Conservation (phyloP, 2,113 vertebrate genomes). For the Prionailurus viverrinus region DNA sequence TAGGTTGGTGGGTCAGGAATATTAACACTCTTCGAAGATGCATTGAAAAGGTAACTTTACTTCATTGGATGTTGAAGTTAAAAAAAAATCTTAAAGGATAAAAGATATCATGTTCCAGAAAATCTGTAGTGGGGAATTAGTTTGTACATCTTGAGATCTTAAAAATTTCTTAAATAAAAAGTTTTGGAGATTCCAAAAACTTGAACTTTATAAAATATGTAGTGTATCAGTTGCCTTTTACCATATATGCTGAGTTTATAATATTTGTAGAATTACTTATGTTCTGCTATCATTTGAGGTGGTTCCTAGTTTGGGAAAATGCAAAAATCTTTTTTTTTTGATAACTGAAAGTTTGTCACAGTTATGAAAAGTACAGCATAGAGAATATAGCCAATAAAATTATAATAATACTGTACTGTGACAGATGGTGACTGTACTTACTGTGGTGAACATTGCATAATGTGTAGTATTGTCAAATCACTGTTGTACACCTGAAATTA, state of each 20-base stretch:
- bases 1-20: constrained; percentile 99
- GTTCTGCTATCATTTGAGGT: constrained; percentile 16
- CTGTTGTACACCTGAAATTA: not conserved
- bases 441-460: not conserved
- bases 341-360: not conserved
- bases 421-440: not conserved
- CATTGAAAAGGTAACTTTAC: constrained; percentile 95
- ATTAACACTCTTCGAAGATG: constrained; percentile 97
- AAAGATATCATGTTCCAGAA: not conserved
- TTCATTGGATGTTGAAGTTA: constrained; percentile 13
- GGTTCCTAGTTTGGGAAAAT: constrained; percentile 40
- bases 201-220: constrained; percentile 40
- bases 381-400: not conserved
- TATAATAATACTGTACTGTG: not conserved
- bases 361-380: not conserved
- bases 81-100: not conserved
- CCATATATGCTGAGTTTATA: constrained; percentile 27
- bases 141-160: constrained; percentile 41
- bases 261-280: not conserved
- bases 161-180: constrained; percentile 41
- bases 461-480: not conserved
- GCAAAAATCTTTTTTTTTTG: not conserved
- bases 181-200: constrained; percentile 1
- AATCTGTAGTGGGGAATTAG: not conserved
- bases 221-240: not conserved